Evolutionary conservation across 2,797 vertebrate species (phyloP).

Genomic region (Serranus cabrilla): DNA sequence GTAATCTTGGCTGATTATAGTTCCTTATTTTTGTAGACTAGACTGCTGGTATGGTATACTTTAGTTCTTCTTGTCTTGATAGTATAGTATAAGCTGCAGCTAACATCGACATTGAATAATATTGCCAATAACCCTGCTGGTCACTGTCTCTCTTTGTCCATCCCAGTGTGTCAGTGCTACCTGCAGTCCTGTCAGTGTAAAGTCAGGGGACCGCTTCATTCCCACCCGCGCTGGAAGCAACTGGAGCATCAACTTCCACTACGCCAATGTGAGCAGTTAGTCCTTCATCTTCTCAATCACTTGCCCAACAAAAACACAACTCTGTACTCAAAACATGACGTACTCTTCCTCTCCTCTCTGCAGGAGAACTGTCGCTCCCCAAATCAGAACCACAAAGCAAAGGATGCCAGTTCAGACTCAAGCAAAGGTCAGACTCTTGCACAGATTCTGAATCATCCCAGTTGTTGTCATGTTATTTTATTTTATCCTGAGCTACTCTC

Average conservation of each 20-base stretch:
- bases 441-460: not conserved
- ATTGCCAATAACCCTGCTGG: not conserved
- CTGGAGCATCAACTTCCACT: constrained; percentile 91
- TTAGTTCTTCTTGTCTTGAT: too few species aligned
- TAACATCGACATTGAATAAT: too few species aligned
- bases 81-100: too few species aligned
- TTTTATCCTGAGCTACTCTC: not conserved
- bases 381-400: constrained; percentile 86
- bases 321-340: not conserved
- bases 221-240: constrained; percentile 89
- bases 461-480: not conserved
- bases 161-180: constrained; percentile 78
- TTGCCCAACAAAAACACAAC: not conserved
- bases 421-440: constrained; percentile 82
- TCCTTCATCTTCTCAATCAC: not conserved
- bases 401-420: constrained; percentile 85
- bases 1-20: too few species aligned
- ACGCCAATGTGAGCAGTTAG: constrained; percentile 83
- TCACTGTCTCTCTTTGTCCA: not conserved
- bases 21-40: too few species aligned
- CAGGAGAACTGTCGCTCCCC: constrained; percentile 89
- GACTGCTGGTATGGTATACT: too few species aligned
- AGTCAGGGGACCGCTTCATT: constrained; percentile 88
- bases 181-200: constrained; percentile 84
- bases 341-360: constrained; percentile 7